phyloP scores from a whole-genome alignment of 1,140 invertebrate genomes.

The Calosoma granatense region DNA sequence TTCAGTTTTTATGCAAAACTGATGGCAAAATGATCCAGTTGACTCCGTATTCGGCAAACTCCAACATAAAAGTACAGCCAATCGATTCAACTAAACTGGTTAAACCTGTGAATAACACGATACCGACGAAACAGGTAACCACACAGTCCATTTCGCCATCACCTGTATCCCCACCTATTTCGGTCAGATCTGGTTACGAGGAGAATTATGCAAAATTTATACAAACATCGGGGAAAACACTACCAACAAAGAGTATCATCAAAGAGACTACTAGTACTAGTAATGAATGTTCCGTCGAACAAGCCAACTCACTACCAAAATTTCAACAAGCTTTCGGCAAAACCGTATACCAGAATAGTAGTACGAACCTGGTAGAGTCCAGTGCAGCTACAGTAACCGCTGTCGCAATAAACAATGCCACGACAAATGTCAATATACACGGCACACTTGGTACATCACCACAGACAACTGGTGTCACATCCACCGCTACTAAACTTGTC shows the following conservation, averaged over 20 bases:
- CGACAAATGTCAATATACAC: constrained; percentile 12
- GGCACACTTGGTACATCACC: constrained; percentile 28
- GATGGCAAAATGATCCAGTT: constrained; percentile 43
- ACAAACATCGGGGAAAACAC: constrained; percentile 26
- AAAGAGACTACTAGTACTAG: constrained; percentile 9
- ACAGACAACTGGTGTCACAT: constrained; percentile 12
- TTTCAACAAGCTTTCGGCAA: constrained; percentile 73
- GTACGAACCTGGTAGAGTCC: constrained; percentile 12
- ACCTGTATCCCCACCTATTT: constrained; percentile 15
- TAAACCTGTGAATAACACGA: constrained; percentile 24
- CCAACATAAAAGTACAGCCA: not conserved
- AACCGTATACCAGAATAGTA: constrained; percentile 39
- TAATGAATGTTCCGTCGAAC: not conserved
- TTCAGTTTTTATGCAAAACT: constrained; percentile 45
- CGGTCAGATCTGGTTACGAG: constrained; percentile 29
- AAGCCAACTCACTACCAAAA: constrained; percentile 45
- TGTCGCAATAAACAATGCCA: constrained; percentile 11
- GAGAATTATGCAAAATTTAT: constrained; percentile 44
- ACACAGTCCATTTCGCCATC: constrained; percentile 25
- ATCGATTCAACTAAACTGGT: constrained; percentile 22
- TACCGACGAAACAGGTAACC: constrained; percentile 32
- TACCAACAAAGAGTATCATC: not conserved
- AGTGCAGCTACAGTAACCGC: constrained; percentile 13
- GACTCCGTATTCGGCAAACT: constrained; percentile 33
- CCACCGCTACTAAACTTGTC: not conserved